Conservation (phyloP, 2,888 invertebrate species). For the Gasteruption jaculator region DNA sequence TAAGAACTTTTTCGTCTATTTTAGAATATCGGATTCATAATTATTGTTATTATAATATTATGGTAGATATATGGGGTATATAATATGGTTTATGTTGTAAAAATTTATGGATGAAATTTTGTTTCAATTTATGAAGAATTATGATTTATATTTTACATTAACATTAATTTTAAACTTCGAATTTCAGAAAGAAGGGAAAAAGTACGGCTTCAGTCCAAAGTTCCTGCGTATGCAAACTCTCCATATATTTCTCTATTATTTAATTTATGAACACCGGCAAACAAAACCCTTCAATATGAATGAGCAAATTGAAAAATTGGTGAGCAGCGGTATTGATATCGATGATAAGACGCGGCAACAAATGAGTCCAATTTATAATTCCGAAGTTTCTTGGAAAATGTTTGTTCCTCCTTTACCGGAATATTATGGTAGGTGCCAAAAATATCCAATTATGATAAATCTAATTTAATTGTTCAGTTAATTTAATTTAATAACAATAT, state of each 20-base stretch:
- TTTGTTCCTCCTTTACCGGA: conserved; percentile 66
- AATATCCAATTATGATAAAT: not conserved
- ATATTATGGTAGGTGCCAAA: conserved; percentile 50
- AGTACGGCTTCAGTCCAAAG: conserved; percentile 61
- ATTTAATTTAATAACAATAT: not conserved
- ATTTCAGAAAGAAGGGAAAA: conserved; percentile 43
- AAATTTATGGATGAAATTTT: not conserved
- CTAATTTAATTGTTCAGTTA: no score
- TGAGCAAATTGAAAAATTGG: conserved; percentile 33
- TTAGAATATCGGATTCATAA: no score
- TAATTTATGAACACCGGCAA: conserved; percentile 63
- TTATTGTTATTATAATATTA: no score
- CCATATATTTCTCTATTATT: conserved; percentile 67
- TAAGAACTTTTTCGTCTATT: no score
- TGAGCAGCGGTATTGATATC: conserved; percentile 36
- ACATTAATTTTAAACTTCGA: conserved; percentile 4
- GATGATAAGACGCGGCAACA: conserved; percentile 50
- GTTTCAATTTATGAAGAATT: not conserved
- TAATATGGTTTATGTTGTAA: no score
- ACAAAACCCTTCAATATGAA: no score
- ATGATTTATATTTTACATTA: no score
- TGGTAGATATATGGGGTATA: no score
- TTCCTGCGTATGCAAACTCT: conserved; percentile 63
- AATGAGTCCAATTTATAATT: conserved; percentile 54
- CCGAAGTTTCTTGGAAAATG: conserved; percentile 64